These are phyloP conservation scores for Serrognathus titanus DNA, from an alignment of 2,888 invertebrate genomes.

Conservation along the genomic window DNA sequence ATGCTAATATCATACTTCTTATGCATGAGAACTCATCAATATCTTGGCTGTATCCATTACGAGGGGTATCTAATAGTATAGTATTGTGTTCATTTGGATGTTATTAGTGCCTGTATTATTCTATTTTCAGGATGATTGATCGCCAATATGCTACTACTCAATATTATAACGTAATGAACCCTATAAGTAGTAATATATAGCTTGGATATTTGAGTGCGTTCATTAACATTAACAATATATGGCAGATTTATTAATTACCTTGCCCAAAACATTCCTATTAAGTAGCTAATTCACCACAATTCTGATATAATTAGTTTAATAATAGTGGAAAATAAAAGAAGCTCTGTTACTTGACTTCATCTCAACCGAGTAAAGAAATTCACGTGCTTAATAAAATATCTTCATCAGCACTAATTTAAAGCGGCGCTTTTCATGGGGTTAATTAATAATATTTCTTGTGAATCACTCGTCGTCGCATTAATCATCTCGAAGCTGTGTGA, in stretches of 20 bases:
- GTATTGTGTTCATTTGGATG: conserved; percentile 5
- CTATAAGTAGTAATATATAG: conserved; percentile 2
- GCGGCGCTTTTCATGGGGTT: conserved; percentile 10
- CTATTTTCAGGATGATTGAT: conserved; percentile 8
- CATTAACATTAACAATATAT: conserved; percentile 1
- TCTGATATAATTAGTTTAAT: no score
- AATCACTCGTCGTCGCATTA: conserved; percentile 14
- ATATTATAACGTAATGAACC: conserved; percentile 2
- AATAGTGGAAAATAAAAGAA: no score
- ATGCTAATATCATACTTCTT: no score
- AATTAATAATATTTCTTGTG: conserved; percentile 15
- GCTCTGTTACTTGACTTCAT: no score
- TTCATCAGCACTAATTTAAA: neutral
- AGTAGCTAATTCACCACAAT: no score
- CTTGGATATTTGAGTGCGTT: conserved; percentile 3
- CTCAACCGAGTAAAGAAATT: no score
- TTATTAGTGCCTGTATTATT: conserved; percentile 6
- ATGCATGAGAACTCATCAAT: no score
- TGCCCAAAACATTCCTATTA: no score
- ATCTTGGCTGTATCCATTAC: no score
- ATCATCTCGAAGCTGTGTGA: conserved; percentile 1
- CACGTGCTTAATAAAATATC: no score
- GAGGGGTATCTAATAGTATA: neutral
- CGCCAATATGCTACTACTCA: neutral
- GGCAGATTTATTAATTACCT: neutral